These are phyloP conservation scores for Eubasilissa regina DNA, from an alignment of 1,140 invertebrate genomes.

Conservation along the genomic window DNA sequence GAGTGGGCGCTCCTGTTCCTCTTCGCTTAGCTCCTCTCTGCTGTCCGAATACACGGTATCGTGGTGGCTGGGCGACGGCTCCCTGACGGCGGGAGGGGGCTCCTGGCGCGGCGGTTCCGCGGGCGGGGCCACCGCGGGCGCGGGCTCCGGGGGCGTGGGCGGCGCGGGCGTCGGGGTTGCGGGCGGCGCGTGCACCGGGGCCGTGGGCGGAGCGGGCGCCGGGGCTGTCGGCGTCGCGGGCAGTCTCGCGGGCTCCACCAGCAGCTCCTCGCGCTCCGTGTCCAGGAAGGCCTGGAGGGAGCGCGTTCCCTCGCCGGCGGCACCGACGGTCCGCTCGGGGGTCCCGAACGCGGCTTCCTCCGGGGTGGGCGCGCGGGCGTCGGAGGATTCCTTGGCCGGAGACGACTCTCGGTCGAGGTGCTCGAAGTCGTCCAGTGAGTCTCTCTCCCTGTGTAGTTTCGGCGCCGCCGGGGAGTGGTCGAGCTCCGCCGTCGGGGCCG, in stretches of 20 bases:
- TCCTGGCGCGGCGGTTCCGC: constrained; percentile 56
- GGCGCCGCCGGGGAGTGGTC: constrained; percentile 52
- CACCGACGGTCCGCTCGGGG: constrained; percentile 18
- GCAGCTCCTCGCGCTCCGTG: constrained; percentile 67
- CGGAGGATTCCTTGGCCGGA: constrained; percentile 58
- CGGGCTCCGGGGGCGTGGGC: constrained; percentile 57
- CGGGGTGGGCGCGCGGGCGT: constrained; percentile 3
- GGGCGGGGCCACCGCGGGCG: constrained; percentile 54
- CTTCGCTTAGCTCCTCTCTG: constrained; percentile 60
- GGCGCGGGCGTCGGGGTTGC: constrained; percentile 61
- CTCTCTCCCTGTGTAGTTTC: constrained; percentile 74
- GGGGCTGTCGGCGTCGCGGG: constrained; percentile 60
- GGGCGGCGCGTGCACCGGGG: not conserved
- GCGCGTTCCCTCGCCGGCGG: constrained; percentile 62
- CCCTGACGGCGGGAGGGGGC: constrained; percentile 51
- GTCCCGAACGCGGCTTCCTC: constrained; percentile 5
- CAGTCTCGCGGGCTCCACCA: constrained; percentile 65
- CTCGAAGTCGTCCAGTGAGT: constrained; percentile 82
- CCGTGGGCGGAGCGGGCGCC: not conserved
- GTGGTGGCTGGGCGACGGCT: not conserved
- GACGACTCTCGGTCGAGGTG: constrained; percentile 75
- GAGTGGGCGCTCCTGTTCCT: constrained; percentile 59
- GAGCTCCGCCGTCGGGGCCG: constrained; percentile 60
- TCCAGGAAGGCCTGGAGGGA: constrained; percentile 60
- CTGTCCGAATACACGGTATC: constrained; percentile 51